Base-by-base conservation (phyloP, 2,888 invertebrate species). In the Adelognathus sp. region DNA sequence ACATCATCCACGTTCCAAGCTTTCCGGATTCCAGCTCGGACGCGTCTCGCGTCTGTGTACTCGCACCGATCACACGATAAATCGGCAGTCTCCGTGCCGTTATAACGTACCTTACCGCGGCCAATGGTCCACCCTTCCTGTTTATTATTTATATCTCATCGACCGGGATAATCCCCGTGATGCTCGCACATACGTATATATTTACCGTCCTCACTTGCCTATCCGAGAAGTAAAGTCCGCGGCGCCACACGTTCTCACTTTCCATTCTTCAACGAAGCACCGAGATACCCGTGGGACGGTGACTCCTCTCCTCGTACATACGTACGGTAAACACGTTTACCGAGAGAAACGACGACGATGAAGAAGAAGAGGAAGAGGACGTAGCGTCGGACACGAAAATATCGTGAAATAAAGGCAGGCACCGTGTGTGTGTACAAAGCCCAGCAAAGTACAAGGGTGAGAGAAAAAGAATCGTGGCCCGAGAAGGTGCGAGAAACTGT, bases 11-110 rank as follows among this genome's bases (percentile, higher is more conserved):
- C 79, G 76, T 84, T 85, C 77, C 82, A 80, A 81, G 81, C 82
- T 86, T 86, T 85, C 86, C 86, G 86, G 86, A 86, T 85, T 86
- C 86, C 84, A 84, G 29, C 36, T 44, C 11, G 54, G 29, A n/a
- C 18, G 31, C 31, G 36, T 58, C n/a, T n/a, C n/a, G 61, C 31
- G 61, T 63, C 54, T 56, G 70, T 69, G 63, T 56, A 56, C 24
- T 54, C 72, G 75, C 61, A 69, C 77, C 77, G 80, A 80, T 77
- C 77, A 58, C 33, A 64, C 77, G 77, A 80, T 80, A 80, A 78
- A 80, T 80, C 75, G 80, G 77, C 74, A 27, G 56, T 77, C 74
- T n/a, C 29, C 63, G 29, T 14, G 71, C 77, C 67, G 66, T 66
- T 70, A 67, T 78, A 63, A 66, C 75, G 77, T 77, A 75, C 74